A percentile compares a stretch with the other conserved stretches of the same genome.
phyloP scores from a whole-genome alignment of 1,140 invertebrate genomes.

The Sycobia sp. region DNA sequence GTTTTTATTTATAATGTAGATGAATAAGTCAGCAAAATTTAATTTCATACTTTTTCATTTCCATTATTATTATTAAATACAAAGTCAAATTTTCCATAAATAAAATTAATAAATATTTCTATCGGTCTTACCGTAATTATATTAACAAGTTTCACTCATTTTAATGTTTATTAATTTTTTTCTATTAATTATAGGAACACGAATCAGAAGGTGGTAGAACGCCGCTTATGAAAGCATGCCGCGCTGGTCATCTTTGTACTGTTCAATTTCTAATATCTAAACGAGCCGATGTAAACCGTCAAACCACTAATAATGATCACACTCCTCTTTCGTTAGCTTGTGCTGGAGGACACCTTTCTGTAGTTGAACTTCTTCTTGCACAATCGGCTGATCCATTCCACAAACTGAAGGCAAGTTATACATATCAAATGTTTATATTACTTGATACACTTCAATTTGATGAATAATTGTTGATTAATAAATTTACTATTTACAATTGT shows the following conservation, averaged over 20 bases:
- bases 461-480: background rate
- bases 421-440: conserved; percentile 10
- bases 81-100: too few species aligned
- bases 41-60: too few species aligned
- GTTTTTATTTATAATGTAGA: too few species aligned
- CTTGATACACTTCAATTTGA: background rate
- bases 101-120: too few species aligned
- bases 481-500: conserved; percentile 34
- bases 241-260: conserved; percentile 97
- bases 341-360: conserved; percentile 90
- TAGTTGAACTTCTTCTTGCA: conserved; percentile 88
- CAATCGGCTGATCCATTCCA: conserved; percentile 94
- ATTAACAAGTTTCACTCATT: too few species aligned
- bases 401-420: conserved; percentile 80
- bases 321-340: conserved; percentile 97
- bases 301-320: conserved; percentile 97
- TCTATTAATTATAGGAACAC: conserved; percentile 78
- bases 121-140: too few species aligned
- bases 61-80: too few species aligned
- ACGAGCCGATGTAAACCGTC: conserved; percentile 90
- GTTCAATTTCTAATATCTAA: conserved; percentile 95
- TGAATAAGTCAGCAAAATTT: too few species aligned
- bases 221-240: conserved; percentile 98
- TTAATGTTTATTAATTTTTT: too few species aligned
- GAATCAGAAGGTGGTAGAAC: conserved; percentile 93